Conservation (phyloP, 2,113 vertebrate species). For the Dipodomys spectabilis region DNA sequence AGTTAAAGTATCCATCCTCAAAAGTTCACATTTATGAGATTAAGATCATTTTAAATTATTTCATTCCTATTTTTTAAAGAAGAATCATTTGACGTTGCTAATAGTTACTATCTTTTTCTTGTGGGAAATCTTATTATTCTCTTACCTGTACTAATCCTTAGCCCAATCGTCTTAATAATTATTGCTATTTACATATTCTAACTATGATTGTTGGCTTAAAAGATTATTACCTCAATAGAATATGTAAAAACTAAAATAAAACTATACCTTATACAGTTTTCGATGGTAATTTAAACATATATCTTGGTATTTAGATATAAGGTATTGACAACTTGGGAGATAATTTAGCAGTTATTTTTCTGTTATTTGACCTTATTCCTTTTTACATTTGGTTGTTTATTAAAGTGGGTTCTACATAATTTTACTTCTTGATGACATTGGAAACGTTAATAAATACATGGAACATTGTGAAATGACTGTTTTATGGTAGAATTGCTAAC, state of each 20-base stretch:
- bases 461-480: neutral
- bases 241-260: too few species aligned
- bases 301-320: too few species aligned
- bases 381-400: neutral
- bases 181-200: too few species aligned
- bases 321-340: neutral
- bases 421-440: neutral
- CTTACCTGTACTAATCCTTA: too few species aligned
- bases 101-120: slow-evolving; percentile 38
- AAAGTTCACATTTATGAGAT: neutral
- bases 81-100: neutral
- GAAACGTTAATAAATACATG: neutral
- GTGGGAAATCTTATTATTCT: too few species aligned
- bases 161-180: too few species aligned
- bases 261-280: too few species aligned
- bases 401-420: slow-evolving; percentile 8
- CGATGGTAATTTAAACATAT: too few species aligned
- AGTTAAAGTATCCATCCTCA: neutral
- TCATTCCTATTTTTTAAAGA: neutral
- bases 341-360: too few species aligned
- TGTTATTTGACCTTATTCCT: neutral
- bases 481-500: neutral
- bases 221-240: too few species aligned
- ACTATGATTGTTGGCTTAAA: too few species aligned
- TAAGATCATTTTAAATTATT: neutral